These are phyloP conservation scores for Carcina quercana DNA, from an alignment of 2,888 invertebrate species.

Conservation along the genomic window DNA sequence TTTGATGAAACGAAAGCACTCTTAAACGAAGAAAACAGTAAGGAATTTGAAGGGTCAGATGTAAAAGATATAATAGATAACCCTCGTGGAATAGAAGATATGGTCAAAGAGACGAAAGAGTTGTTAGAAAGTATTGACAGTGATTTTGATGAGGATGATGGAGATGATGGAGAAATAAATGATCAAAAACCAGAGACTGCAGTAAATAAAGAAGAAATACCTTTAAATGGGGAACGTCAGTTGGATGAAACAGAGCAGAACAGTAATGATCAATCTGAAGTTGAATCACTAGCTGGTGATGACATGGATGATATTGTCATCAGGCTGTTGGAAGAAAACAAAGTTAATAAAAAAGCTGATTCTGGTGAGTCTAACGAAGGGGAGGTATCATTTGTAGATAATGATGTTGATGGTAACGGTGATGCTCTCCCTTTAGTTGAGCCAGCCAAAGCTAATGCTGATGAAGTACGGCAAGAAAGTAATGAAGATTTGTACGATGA, in stretches of 20 bases:
- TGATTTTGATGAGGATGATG: neutral
- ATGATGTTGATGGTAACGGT: neutral
- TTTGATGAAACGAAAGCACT: slow-evolving; percentile 25
- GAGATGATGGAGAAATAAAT: neutral
- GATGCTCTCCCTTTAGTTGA: too few species aligned
- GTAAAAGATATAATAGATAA: neutral
- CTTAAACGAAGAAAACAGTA: slow-evolving; percentile 19
- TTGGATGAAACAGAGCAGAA: too few species aligned
- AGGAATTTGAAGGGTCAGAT: slow-evolving; percentile 1
- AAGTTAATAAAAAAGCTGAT: neutral
- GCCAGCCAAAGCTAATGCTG: too few species aligned
- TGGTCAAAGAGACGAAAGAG: neutral
- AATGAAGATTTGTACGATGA: neutral
- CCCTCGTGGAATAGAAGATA: neutral
- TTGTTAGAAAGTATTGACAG: neutral
- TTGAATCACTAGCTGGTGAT: too few species aligned
- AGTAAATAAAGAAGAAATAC: neutral
- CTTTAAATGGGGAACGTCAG: too few species aligned
- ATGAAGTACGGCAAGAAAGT: neutral
- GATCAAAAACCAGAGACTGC: neutral
- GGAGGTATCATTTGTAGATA: neutral
- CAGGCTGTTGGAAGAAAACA: neutral
- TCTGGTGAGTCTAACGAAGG: neutral
- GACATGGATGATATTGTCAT: too few species aligned
- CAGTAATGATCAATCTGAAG: too few species aligned